Base-by-base conservation (phyloP, 2,113 vertebrate genomes). In the Elanoides forficatus region DNA sequence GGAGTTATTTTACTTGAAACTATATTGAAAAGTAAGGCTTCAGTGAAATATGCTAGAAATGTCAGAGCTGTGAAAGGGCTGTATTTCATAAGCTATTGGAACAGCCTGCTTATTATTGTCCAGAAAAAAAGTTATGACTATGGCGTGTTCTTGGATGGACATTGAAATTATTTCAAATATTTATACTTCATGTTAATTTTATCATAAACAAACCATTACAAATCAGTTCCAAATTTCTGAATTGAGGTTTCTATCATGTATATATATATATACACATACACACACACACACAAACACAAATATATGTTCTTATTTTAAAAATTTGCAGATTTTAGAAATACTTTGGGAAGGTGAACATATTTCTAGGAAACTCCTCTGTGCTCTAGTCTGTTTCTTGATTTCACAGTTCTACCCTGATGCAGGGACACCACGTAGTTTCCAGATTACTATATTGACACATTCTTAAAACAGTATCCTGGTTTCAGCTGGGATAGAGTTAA, bases 1-100 rank as follows among this genome's bases (percentile, higher is more conserved):
- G 11, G 72, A 80, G 20, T 47, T 82, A 22, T 48, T 94, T 75
- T 95, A 85, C 34, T 42, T 86, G 14, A 93, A 97, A 96, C 2
- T 30, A 15, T 42, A 71, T 76, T 83, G 93, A 73, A 94, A 92
- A 95, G 25, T 55, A 78, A 88, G 38, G 26, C 29, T 81, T 79
- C 32, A 53, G 8, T 67, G 55, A 95, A 88, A 95, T 53, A 40
- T 19, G 15, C 15, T 68, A 74, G 21, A 92, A 95, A 88, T 86
- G 7, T 23, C 25, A 93, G 25, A 76, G 29, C 40, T 66, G 66
- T 53, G 40, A 45, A 84, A 80, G 75, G 7, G 36, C 6, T 89
- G 2, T 58, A 91, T 79, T 93, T 96, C 16, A 56, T 45, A 85
- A 89, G 81, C 17, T 22, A 25, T 10, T 78, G 14, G 22, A 94